These are phyloP conservation scores for Trinorchestia longiramus DNA, from an alignment of 1,140 invertebrate genomes.

Conservation along the genomic window DNA sequence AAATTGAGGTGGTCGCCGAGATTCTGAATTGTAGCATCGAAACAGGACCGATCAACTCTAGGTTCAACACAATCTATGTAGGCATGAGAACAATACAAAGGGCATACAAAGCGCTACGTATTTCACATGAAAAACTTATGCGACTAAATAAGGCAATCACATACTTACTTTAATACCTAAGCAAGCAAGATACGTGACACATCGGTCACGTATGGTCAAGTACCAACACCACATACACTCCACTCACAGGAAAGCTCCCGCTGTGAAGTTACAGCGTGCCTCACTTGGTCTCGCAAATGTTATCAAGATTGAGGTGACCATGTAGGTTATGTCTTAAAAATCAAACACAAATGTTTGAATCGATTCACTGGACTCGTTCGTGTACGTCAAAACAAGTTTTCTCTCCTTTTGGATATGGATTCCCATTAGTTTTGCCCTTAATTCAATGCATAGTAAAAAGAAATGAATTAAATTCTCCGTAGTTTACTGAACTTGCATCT, in stretches of 20 bases:
- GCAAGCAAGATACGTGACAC: not conserved
- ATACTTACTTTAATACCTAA: not conserved
- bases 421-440: not conserved
- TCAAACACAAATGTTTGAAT: not conserved
- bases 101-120: constrained; percentile 31
- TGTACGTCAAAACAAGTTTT: not conserved
- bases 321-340: not conserved
- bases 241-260: not conserved
- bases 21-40: not conserved
- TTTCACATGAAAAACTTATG: constrained; percentile 50
- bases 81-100: not conserved
- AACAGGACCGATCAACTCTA: not conserved
- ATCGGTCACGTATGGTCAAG: not conserved
- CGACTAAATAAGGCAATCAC: constrained; percentile 42
- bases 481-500: not conserved
- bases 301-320: not conserved
- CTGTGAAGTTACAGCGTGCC: not conserved
- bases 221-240: not conserved
- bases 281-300: not conserved
- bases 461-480: not conserved
- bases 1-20: not conserved
- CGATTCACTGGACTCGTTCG: not conserved
- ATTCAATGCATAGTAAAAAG: not conserved
- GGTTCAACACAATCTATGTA: not conserved
- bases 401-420: not conserved